Evolutionary conservation across 2,888 invertebrate species (phyloP).

Genomic region (Rhogogaster chlorosoma): DNA sequence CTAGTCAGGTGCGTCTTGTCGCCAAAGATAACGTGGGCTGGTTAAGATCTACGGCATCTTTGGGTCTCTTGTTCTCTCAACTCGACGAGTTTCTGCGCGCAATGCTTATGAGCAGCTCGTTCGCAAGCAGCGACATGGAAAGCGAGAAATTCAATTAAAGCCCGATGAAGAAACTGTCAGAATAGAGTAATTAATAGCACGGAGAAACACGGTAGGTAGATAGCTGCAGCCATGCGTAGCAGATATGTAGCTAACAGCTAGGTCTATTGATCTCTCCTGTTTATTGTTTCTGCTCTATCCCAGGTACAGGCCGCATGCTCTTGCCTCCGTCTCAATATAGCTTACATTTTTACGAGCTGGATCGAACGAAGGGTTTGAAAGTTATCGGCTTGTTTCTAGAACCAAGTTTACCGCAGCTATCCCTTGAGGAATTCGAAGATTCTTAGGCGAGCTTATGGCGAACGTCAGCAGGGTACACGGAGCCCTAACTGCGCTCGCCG

Average conservation of each 20-base stretch:
- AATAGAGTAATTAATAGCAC: constrained; percentile 23
- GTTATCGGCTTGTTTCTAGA: constrained; percentile 49
- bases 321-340: constrained; percentile 16
- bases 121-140: not conserved
- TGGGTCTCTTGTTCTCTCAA: constrained; percentile 8
- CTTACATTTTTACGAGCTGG: constrained; percentile 31
- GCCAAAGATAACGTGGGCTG: constrained; percentile 38
- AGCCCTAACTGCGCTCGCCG: constrained; percentile 29
- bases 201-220: constrained; percentile 5
- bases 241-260: not conserved
- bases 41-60: constrained; percentile 28
- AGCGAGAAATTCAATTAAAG: constrained; percentile 16
- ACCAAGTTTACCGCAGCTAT: constrained; percentile 42
- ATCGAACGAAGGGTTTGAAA: constrained; percentile 43
- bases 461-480: constrained; percentile 40
- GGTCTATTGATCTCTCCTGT: constrained; percentile 17
- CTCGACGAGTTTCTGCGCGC: not conserved
- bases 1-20: constrained; percentile 45
- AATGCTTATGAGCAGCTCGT: constrained; percentile 1
- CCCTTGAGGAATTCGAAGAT: constrained; percentile 42
- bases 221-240: constrained; percentile 8
- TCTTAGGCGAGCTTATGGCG: constrained; percentile 46
- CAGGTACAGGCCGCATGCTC: not conserved
- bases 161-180: constrained; percentile 19
- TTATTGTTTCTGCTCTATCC: constrained; percentile 2